These are phyloP conservation scores for Metaphire vulgaris DNA, from an alignment of 1,140 invertebrate genomes.

Conservation along the genomic window DNA sequence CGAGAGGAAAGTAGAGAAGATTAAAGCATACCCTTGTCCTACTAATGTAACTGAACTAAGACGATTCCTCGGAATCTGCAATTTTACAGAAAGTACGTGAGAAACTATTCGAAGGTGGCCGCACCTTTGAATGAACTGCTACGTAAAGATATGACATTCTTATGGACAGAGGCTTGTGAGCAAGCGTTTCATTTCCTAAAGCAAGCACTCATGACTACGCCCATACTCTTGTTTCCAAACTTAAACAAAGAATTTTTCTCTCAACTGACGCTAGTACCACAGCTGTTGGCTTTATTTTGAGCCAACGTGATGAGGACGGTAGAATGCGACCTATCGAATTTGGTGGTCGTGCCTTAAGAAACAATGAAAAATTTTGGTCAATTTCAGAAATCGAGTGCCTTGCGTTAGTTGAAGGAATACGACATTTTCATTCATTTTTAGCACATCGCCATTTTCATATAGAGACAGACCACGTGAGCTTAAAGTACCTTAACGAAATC, in stretches of 20 bases:
- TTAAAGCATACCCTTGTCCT: not conserved
- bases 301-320: not conserved
- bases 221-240: not conserved
- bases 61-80: not conserved
- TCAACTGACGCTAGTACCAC: not conserved
- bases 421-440: not conserved
- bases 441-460: not conserved
- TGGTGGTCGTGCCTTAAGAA: not conserved
- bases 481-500: not conserved
- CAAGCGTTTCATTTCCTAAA: not conserved
- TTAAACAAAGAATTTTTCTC: not conserved
- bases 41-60: not conserved
- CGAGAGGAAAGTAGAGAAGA: not conserved
- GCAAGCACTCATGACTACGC: not conserved
- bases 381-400: not conserved
- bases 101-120: not conserved
- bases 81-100: not conserved
- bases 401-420: not conserved
- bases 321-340: not conserved
- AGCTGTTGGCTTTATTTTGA: not conserved
- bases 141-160: not conserved
- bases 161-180: not conserved
- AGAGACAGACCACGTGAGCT: not conserved
- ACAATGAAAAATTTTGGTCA: not conserved
- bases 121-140: not conserved